Evolutionary conservation across 1,140 invertebrate genomes (phyloP).

Genomic region (Drosophila miranda): DNA sequence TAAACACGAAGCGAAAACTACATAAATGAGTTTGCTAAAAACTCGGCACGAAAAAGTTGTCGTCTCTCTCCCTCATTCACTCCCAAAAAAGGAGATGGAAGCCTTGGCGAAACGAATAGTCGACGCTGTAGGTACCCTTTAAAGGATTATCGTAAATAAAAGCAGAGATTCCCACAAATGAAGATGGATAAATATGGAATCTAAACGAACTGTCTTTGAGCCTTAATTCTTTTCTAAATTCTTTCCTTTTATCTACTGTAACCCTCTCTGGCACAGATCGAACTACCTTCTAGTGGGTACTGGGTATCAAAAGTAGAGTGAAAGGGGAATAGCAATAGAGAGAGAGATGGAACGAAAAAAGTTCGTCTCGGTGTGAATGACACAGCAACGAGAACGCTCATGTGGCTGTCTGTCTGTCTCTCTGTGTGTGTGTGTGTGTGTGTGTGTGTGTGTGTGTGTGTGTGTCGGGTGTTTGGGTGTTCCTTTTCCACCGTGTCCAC

Average conservation of each 20-base stretch:
- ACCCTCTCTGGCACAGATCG: no score
- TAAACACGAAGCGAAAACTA: conserved; percentile 77
- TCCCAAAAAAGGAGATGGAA: conserved; percentile 3
- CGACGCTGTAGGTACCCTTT: conserved; percentile 5
- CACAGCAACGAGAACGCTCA: conserved; percentile 42
- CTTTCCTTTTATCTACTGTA: no score
- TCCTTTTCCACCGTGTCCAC: conserved; percentile 57
- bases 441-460: neutral
- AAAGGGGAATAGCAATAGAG: neutral
- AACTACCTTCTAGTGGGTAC: neutral
- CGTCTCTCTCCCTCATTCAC: conserved; percentile 7
- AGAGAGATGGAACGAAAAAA: conserved; percentile 23
- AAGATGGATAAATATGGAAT: no score
- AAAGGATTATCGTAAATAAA: no score
- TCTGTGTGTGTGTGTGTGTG: conserved; percentile 3
- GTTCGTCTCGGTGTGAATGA: conserved; percentile 68
- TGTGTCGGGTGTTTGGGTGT: conserved; percentile 26
- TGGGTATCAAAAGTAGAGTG: neutral
- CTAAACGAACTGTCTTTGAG: no score
- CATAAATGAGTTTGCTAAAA: conserved; percentile 80
- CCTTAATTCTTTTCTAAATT: no score
- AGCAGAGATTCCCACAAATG: no score
- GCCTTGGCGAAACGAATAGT: neutral
- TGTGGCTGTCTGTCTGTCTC: conserved; percentile 16
- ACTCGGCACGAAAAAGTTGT: conserved; percentile 67